Conservation (phyloP, 2,888 invertebrate species). For the Vannuccia rotundouncinata region DNA sequence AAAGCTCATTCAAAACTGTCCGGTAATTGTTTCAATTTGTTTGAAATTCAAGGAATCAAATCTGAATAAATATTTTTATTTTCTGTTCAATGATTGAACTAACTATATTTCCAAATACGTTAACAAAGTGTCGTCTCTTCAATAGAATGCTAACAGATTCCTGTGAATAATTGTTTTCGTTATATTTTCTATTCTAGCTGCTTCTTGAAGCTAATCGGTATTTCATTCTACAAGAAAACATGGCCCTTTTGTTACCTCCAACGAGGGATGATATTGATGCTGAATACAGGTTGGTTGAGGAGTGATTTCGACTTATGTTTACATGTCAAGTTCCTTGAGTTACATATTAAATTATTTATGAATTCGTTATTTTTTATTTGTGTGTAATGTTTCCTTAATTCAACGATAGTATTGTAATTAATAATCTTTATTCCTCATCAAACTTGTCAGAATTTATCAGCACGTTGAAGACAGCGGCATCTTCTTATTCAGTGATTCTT, state of each 20-base stretch:
- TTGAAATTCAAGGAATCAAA: not conserved
- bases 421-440: too few relatives aligned
- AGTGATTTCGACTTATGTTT: too few relatives aligned
- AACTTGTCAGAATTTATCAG: slow-evolving; percentile 48
- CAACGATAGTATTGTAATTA: not conserved
- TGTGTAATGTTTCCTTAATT: not conserved
- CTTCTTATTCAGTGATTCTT: slow-evolving; percentile 53
- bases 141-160: too few relatives aligned
- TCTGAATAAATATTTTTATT: too few relatives aligned
- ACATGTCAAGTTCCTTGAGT: too few relatives aligned
- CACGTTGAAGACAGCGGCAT: slow-evolving; percentile 50
- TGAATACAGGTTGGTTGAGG: slow-evolving; percentile 46
- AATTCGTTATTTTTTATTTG: not conserved
- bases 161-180: too few relatives aligned
- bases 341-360: not conserved
- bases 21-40: slow-evolving; percentile 44
- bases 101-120: too few relatives aligned
- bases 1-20: slow-evolving; percentile 49
- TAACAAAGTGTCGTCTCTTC: too few relatives aligned
- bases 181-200: slow-evolving; percentile 43
- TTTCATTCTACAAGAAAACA: slow-evolving; percentile 49
- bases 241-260: slow-evolving; percentile 47
- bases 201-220: slow-evolving; percentile 51
- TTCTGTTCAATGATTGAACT: too few relatives aligned
- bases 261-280: slow-evolving; percentile 43